phyloP scores from a whole-genome alignment of 1,140 invertebrate species.

The Ylistrum balloti region DNA sequence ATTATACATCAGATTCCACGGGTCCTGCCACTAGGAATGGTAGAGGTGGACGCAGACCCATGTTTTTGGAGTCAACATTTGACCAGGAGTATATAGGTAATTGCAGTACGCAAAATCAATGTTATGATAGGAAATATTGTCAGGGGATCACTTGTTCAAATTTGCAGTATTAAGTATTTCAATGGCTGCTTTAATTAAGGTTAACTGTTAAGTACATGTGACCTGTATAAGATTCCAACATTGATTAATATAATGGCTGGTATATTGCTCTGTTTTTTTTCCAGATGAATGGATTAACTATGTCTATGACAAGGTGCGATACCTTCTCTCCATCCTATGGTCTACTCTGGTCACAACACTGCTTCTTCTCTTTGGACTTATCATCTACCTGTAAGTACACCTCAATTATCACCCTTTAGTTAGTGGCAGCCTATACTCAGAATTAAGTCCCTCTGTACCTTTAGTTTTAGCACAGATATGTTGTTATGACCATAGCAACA shows the following conservation, averaged over 20 bases:
- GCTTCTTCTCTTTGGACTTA: conserved; percentile 72
- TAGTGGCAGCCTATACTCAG: too few species aligned
- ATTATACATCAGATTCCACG: conserved; percentile 36
- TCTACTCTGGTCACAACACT: conserved; percentile 68
- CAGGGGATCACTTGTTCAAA: neutral
- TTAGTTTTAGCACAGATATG: too few species aligned
- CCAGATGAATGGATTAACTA: conserved; percentile 76
- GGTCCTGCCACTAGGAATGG: conserved; percentile 42
- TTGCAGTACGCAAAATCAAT: too few species aligned
- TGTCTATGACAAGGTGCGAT: conserved; percentile 68
- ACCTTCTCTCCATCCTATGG: conserved; percentile 67
- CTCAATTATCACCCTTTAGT: neutral
- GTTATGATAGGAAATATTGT: too few species aligned
- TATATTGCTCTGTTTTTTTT: neutral
- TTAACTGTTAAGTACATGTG: too few species aligned
- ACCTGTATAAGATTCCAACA: neutral
- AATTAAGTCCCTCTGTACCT: too few species aligned
- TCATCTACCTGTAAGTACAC: conserved; percentile 76
- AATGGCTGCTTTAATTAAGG: too few species aligned
- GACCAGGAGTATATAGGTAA: conserved; percentile 75
- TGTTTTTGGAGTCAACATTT: conserved; percentile 69
- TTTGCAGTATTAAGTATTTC: neutral
- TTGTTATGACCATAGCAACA: too few species aligned
- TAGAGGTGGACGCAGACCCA: conserved; percentile 48
- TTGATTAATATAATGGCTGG: too few species aligned